phyloP scores from a whole-genome alignment of 2,888 invertebrate genomes.

The Hirtodrosophila cameraria region DNA sequence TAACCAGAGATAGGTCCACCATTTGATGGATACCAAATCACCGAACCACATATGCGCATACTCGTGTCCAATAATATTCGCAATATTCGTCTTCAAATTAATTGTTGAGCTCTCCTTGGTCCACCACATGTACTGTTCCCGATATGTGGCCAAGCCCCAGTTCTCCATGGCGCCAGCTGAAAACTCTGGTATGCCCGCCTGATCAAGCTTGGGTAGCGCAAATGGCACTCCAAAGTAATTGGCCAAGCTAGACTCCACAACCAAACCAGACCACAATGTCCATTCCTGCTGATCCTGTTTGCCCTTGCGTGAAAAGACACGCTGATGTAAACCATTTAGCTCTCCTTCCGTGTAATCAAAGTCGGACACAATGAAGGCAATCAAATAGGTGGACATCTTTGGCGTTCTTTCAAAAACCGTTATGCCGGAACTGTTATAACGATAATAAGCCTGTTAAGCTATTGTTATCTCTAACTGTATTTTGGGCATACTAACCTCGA shows the following conservation, averaged over 20 bases:
- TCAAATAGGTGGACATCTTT: constrained; percentile 91
- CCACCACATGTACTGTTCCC: constrained; percentile 81
- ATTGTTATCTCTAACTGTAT: not conserved
- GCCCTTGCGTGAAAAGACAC: constrained; percentile 79
- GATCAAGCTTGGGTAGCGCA: constrained; percentile 92
- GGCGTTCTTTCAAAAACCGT: constrained; percentile 84
- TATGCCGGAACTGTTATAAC: constrained; percentile 29
- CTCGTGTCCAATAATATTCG: constrained; percentile 86
- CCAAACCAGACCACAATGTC: constrained; percentile 90
- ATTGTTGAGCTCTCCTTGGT: constrained; percentile 69
- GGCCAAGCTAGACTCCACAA: constrained; percentile 88
- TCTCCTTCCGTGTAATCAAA: constrained; percentile 81
- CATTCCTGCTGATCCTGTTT: constrained; percentile 86
- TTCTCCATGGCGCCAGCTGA: constrained; percentile 96
- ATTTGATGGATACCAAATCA: constrained; percentile 88
- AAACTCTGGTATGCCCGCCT: constrained; percentile 94
- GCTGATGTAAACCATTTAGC: constrained; percentile 68
- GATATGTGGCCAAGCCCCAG: constrained; percentile 92
- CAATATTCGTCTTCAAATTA: constrained; percentile 83
- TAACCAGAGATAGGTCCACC: constrained; percentile 90
- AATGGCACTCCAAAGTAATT: constrained; percentile 90
- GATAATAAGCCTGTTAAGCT: constrained; percentile 1
- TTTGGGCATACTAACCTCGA: constrained; percentile 35
- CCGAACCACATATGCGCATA: constrained; percentile 92
- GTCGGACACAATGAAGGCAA: constrained; percentile 90